phyloP scores from a whole-genome alignment of 2,888 invertebrate genomes.

The Hirtodrosophila histrioides region DNA sequence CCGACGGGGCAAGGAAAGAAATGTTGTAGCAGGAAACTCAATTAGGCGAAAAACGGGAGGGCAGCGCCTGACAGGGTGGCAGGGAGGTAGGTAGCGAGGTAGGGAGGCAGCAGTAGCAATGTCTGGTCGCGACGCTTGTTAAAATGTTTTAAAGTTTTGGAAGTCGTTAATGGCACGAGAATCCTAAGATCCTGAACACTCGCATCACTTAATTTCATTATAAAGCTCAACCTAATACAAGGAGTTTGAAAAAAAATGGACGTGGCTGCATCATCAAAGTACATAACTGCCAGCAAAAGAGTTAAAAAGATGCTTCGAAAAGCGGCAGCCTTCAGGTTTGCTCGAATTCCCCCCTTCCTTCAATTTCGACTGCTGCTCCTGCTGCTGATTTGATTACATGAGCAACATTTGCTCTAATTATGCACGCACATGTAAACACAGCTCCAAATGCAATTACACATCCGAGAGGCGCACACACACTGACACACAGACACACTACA shows the following conservation, averaged over 20 bases:
- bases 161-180: conserved; percentile 46
- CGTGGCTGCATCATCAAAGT: conserved; percentile 33
- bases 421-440: conserved; percentile 78
- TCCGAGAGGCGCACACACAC: conserved; percentile 14
- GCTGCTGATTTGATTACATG: conserved; percentile 73
- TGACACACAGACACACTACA: conserved; percentile 10
- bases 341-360: background rate
- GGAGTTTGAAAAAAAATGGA: conserved; percentile 13
- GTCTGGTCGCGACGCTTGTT: conserved; percentile 33
- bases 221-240: conserved; percentile 26
- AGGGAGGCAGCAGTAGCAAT: background rate
- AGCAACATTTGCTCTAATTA: conserved; percentile 75
- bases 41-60: conserved; percentile 57
- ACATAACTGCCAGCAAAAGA: conserved; percentile 27
- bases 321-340: conserved; percentile 4
- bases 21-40: conserved; percentile 56
- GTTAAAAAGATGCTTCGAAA: conserved; percentile 27
- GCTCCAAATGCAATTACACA: conserved; percentile 71
- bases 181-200: conserved; percentile 1
- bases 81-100: background rate
- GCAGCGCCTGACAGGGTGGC: no score
- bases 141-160: conserved; percentile 49
- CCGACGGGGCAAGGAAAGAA: conserved; percentile 4
- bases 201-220: conserved; percentile 42
- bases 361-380: conserved; percentile 22